Base-by-base conservation (phyloP, 2,888 invertebrate species). In the Ennomos erosarius region DNA sequence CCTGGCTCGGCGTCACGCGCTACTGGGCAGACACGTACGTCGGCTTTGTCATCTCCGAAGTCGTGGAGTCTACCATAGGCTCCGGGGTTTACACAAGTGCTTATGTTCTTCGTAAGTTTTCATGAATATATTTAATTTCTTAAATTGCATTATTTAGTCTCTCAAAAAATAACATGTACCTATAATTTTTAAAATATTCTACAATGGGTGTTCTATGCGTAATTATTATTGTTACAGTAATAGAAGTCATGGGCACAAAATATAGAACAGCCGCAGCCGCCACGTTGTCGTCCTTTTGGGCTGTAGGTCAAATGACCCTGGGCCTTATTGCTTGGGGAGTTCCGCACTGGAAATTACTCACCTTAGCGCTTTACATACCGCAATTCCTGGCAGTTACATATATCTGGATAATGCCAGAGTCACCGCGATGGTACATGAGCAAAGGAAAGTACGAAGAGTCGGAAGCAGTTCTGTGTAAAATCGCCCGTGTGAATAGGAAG, bases 371-470 rank as follows among this genome's bases (percentile, higher is more conserved):
- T 10, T 97, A 96, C 75, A 82, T 93, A 0, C 97, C 97, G 0
- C 94, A 95, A 12, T 79, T 96, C 5, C 74, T 96, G 0, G 93
- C 95, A 36, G 73, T 97, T 10, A 78, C 92, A 5, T 95, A 95
- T 72, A 94, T 94, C 65, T 95, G 95, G 94, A 73, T 95, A 9
- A 83, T 95, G 52, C 93, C 95, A 0, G 96, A 96, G 81, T 96
- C 96, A 5, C 92, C 96, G 0, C 93, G 97, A 59, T 97, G 97
- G 97, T 93, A 96, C 45, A 84, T 96, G 67, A 94, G 95, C 52
- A 95, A 95, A 74, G 94, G 94, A 0, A 92, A 94, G 54, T 93
- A 93, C 60, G 93, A 94, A 9, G 93, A 95, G 66, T 95, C 96
- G 0, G 94, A 94, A 68, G 81, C 79, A 13, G 93, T 95, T 1